Evolutionary conservation across 2,888 invertebrate genomes (phyloP).

Genomic region (Agrilus cyanescens): DNA sequence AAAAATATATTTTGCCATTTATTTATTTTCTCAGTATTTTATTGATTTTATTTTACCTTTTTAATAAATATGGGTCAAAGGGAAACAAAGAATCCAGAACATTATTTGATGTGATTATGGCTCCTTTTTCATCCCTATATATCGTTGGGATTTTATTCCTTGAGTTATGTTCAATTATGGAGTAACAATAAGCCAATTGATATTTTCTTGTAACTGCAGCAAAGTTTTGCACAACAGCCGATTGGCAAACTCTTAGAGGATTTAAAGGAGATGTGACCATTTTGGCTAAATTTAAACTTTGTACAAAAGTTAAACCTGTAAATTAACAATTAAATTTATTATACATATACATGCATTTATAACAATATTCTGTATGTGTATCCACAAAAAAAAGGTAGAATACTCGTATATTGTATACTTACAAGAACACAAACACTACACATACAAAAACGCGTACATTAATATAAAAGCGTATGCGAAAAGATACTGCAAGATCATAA

Average conservation of each 20-base stretch:
- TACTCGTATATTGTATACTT: too few species aligned
- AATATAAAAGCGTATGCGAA: too few species aligned
- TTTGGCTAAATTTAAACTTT: slow-evolving; percentile 71
- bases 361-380: too few species aligned
- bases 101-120: slow-evolving; percentile 29
- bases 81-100: slow-evolving; percentile 64
- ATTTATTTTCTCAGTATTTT: background rate
- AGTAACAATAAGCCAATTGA: slow-evolving; percentile 86
- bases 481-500: too few species aligned
- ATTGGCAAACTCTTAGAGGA: slow-evolving; percentile 72
- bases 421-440: too few species aligned
- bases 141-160: slow-evolving; percentile 48
- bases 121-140: slow-evolving; percentile 39
- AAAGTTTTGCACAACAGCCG: slow-evolving; percentile 67
- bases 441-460: too few species aligned
- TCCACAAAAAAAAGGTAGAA: too few species aligned
- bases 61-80: slow-evolving; percentile 77
- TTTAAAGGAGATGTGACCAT: slow-evolving; percentile 79
- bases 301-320: slow-evolving; percentile 67
- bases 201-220: slow-evolving; percentile 70
- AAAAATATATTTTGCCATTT: slow-evolving; percentile 5
- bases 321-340: slow-evolving; percentile 22
- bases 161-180: slow-evolving; percentile 75
- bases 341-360: too few species aligned
- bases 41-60: slow-evolving; percentile 37